phyloP scores from a whole-genome alignment of 2,797 vertebrate species.

The Chaenodraco wilsoni region DNA sequence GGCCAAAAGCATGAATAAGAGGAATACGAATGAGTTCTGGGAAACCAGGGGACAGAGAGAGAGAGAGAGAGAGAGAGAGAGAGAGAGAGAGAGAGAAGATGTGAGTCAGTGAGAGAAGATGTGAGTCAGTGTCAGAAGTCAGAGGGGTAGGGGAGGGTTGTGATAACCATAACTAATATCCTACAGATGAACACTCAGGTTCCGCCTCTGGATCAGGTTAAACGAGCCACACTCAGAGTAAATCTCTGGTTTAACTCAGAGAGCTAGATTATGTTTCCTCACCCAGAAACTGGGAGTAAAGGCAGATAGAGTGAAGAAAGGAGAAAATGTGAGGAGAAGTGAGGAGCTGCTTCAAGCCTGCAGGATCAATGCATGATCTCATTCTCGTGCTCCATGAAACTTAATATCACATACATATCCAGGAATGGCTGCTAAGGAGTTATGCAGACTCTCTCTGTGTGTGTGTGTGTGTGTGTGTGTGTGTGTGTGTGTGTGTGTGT shows the following conservation, averaged over 20 bases:
- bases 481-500: conserved; percentile 29
- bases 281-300: conserved; percentile 33
- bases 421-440: conserved; percentile 71
- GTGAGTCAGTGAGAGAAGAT: not conserved
- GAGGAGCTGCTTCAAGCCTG: conserved; percentile 45
- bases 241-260: conserved; percentile 41
- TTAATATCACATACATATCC: conserved; percentile 74
- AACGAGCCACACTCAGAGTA: conserved; percentile 31
- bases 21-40: conserved; percentile 69
- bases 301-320: conserved; percentile 30
- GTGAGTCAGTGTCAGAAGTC: conserved; percentile 34
- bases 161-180: conserved; percentile 68
- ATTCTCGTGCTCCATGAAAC: conserved; percentile 72
- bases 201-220: conserved; percentile 47
- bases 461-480: conserved; percentile 14
- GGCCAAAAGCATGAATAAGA: conserved; percentile 68
- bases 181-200: conserved; percentile 62
- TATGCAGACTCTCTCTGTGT: conserved; percentile 49
- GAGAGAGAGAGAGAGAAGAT: not conserved
- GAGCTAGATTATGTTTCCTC: conserved; percentile 29
- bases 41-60: conserved; percentile 43
- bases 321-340: conserved; percentile 22
- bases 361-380: conserved; percentile 70
- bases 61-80: conserved; percentile 10
- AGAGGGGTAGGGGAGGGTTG: conserved; percentile 37